A percentile compares a stretch with the other conserved stretches of the same genome.
Evolutionary conservation across 2,797 vertebrate genomes (phyloP).

Genomic region (Apogon talboti): DNA sequence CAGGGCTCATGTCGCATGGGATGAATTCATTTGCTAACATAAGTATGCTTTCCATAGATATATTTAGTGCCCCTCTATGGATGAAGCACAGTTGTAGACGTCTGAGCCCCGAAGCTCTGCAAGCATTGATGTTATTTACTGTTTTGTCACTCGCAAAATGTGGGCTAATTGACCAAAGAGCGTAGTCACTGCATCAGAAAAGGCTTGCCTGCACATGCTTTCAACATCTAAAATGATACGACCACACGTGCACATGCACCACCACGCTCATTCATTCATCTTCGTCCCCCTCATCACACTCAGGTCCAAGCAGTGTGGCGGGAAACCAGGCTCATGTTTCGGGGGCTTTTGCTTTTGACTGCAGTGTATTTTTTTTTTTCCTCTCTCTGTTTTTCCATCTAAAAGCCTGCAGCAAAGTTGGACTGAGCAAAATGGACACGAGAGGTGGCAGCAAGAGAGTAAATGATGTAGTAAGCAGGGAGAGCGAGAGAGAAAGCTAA

Average conservation of each 20-base stretch:
- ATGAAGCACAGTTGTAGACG: not conserved
- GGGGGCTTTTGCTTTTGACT: conserved; percentile 49
- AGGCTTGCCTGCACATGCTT: conserved; percentile 14
- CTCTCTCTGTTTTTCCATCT: conserved; percentile 35
- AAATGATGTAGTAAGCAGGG: conserved; percentile 45
- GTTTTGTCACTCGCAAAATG: conserved; percentile 22
- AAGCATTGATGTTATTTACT: conserved; percentile 16
- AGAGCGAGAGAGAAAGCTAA: conserved; percentile 24
- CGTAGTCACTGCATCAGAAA: conserved; percentile 11
- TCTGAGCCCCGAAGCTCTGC: conserved; percentile 1
- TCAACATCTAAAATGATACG: conserved; percentile 29
- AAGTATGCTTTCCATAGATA: not conserved
- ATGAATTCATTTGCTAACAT: conserved; percentile 5
- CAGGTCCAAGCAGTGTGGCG: conserved; percentile 11
- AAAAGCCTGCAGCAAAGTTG: conserved; percentile 62
- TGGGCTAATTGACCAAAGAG: conserved; percentile 37
- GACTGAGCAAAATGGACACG: conserved; percentile 58
- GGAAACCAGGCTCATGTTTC: conserved; percentile 36
- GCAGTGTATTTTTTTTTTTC: conserved; percentile 40
- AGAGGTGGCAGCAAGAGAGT: conserved; percentile 52
- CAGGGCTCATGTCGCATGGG: conserved; percentile 1
- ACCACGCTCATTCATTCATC: conserved; percentile 22
- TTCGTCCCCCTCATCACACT: conserved; percentile 5
- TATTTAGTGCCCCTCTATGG: not conserved
- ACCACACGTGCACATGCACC: not conserved